Evolutionary conservation across 2,888 invertebrate species (phyloP).

Genomic region (Esperia sulphurella): DNA sequence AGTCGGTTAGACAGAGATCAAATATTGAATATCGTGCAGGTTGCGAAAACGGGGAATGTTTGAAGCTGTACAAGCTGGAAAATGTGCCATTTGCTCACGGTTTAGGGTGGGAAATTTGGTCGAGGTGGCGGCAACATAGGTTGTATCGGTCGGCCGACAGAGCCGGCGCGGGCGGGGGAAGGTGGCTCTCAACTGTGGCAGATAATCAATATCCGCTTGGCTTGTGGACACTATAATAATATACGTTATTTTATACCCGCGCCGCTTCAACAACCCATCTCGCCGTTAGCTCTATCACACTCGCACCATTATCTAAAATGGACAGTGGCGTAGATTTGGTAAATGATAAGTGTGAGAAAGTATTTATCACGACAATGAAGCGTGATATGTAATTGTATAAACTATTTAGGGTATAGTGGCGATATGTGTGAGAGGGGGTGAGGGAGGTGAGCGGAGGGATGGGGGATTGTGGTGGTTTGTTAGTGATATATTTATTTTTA

Average conservation of each 20-base stretch:
- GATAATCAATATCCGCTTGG: constrained; percentile 81
- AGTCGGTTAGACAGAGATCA: constrained; percentile 78
- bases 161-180: constrained; percentile 46
- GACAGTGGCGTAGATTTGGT: constrained; percentile 79
- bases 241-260: constrained; percentile 73
- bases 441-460: constrained; percentile 21
- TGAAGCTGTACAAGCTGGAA: constrained; percentile 29
- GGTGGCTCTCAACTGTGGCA: constrained; percentile 79
- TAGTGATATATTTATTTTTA: constrained; percentile 68
- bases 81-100: constrained; percentile 38
- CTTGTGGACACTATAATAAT: constrained; percentile 80
- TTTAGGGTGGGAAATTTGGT: constrained; percentile 48
- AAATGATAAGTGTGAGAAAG: constrained; percentile 80
- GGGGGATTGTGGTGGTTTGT: constrained; percentile 27
- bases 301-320: constrained; percentile 77
- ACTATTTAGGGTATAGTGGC: constrained; percentile 63
- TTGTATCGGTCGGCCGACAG: constrained; percentile 32
- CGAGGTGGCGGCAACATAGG: constrained; percentile 34
- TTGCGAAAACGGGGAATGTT: constrained; percentile 47
- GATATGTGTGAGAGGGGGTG: constrained; percentile 39
- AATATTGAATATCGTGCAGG: constrained; percentile 68
- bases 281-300: constrained; percentile 38
- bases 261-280: constrained; percentile 35
- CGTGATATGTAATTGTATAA: constrained; percentile 77
- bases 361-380: constrained; percentile 78